Base-by-base conservation (phyloP, 2,888 invertebrate genomes). In the Andrena marginata region DNA sequence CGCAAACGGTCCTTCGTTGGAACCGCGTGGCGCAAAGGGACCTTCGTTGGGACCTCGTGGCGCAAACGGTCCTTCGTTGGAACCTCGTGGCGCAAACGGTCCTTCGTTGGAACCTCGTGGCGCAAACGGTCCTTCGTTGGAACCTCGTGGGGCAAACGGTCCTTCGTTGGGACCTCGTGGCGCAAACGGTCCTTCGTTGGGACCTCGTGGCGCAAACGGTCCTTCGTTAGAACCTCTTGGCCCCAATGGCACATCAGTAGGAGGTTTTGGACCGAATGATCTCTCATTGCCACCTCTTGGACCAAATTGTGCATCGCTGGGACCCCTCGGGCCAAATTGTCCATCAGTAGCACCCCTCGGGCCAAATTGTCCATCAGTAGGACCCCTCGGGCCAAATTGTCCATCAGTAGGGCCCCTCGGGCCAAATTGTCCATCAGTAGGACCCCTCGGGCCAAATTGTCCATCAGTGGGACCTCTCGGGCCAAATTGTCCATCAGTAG, bases 131-230 rank as follows among this genome's bases (percentile, higher is more conserved):
- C 65, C 79, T 8, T 72, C 64, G 10, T 59, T 69, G 6, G 75
- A 59, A 29, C 68, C 69, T 72, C 80, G 67, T 6, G 54, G 54
- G 51, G 82, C 78, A 56, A 87, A 87, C 7, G 80, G 74, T 8
- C 67, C 51, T 29, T 85, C 84, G 6, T 80, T 79, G 29, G 77
- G 60, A 49, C 80, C 77, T 49, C 77, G 70, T 26, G 80, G 69
- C 0, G 82, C 85, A 56, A 79, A 82, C 20, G 77, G 80, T 13
- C 71, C 81, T 1, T 76, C 60, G 20, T 77, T 70, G 0, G 75
- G 62, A 13, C 84, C 86, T 59, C 84, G 81, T 13, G 82, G 80
- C 48, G 80, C 82, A 77, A 89, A 89, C 4, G 76, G 59, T 31
- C 7, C 65, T 80, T 64, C 56, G 67, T 48, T 74, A 0, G 80